phyloP scores from a whole-genome alignment of 2,888 invertebrate genomes.

The Synanthedon andrenaeformis region DNA sequence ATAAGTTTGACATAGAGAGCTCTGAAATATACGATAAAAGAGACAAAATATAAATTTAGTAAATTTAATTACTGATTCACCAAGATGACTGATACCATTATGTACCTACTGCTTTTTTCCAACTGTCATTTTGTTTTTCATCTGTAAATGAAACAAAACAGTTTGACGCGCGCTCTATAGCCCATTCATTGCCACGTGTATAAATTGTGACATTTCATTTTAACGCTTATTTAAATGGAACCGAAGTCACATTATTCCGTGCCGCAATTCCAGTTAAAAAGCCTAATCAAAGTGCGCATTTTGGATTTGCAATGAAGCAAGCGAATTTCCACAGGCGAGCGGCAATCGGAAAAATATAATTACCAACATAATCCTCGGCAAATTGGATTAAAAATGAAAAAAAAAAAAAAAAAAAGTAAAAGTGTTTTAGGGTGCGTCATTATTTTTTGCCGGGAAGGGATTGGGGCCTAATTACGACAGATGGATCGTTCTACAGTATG shows the following conservation, averaged over 20 bases:
- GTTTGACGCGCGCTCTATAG: too few species aligned
- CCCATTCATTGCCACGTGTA: too few species aligned
- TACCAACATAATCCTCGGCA: constrained; percentile 69
- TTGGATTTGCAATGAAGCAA: constrained; percentile 57
- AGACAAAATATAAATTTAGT: too few species aligned
- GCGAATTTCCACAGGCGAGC: constrained; percentile 49
- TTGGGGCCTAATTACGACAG: constrained; percentile 64
- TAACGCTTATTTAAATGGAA: constrained; percentile 2
- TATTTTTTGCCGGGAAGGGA: constrained; percentile 64
- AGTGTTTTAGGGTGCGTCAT: constrained; percentile 69
- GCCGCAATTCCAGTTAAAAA: constrained; percentile 39
- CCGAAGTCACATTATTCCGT: background rate
- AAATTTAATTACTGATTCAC: too few species aligned
- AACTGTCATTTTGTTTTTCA: too few species aligned
- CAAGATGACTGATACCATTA: too few species aligned
- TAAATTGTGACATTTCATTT: background rate
- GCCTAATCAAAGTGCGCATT: constrained; percentile 57
- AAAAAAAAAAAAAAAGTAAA: constrained; percentile 57
- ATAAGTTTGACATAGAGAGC: too few species aligned
- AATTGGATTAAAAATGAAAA: constrained; percentile 71
- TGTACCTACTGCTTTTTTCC: too few species aligned
- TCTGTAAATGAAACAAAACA: too few species aligned
- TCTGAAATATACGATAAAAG: too few species aligned
- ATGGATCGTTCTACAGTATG: constrained; percentile 62
- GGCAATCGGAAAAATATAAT: constrained; percentile 71